Evolutionary conservation across 1,140 invertebrate genomes (phyloP).

Genomic region (Trinorchestia longiramus): DNA sequence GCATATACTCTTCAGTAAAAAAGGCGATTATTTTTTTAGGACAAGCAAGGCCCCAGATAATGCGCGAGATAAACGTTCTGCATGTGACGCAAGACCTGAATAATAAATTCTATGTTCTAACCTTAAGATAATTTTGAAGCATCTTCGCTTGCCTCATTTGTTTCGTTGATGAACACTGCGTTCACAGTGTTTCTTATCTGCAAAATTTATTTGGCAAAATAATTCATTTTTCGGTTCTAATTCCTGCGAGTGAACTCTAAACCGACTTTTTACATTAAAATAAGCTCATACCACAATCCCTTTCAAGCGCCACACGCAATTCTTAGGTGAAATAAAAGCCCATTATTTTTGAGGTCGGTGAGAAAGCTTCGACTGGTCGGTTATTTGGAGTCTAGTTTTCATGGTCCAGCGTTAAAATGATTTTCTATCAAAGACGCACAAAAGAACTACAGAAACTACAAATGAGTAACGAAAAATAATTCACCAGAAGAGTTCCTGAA

Average conservation of each 20-base stretch:
- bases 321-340: background rate
- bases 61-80: too few species aligned
- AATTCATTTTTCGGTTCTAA: background rate
- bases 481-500: background rate
- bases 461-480: background rate
- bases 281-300: background rate
- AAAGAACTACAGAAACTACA: background rate
- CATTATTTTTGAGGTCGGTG: background rate
- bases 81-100: background rate
- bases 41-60: too few species aligned
- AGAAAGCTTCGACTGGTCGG: background rate
- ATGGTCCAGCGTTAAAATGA: background rate
- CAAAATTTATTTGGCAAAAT: background rate
- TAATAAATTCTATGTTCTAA: too few species aligned
- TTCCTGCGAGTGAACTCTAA: background rate
- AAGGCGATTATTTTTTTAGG: too few species aligned
- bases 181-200: background rate
- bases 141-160: background rate
- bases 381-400: background rate
- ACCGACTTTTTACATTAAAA: background rate
- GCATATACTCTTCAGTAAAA: too few species aligned
- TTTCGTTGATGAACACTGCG: background rate
- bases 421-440: background rate
- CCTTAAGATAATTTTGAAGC: background rate
- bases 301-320: background rate